Evolutionary conservation across 2,888 invertebrate species (phyloP).

Genomic region (Euzophera pinguis): DNA sequence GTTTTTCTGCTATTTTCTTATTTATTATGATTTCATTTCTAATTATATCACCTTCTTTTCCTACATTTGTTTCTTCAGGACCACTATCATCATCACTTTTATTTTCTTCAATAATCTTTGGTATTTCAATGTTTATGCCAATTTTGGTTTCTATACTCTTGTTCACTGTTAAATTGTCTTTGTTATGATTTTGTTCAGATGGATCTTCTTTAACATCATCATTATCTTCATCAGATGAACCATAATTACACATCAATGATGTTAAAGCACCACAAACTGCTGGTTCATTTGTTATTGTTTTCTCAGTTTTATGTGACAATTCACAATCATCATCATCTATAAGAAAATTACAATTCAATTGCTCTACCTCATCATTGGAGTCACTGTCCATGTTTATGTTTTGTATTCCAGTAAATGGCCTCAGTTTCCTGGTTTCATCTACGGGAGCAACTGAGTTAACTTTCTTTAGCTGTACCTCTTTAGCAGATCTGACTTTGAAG

Average conservation of each 20-base stretch:
- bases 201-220: constrained; percentile 19
- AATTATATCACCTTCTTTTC: constrained; percentile 28
- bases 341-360: constrained; percentile 30
- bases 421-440: constrained; percentile 46
- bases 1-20: constrained; percentile 24
- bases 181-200: not conserved
- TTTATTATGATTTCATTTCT: not conserved
- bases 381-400: constrained; percentile 42
- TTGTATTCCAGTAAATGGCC: constrained; percentile 72
- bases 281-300: constrained; percentile 28
- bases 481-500: not conserved
- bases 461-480: constrained; percentile 23
- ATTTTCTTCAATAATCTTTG: constrained; percentile 5
- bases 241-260: constrained; percentile 79
- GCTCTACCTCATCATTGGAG: constrained; percentile 27
- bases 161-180: constrained; percentile 2
- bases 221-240: constrained; percentile 71
- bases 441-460: constrained; percentile 30
- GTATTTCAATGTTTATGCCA: constrained; percentile 6
- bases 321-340: constrained; percentile 62
- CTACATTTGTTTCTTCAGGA: constrained; percentile 69
- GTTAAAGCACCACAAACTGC: constrained; percentile 76
- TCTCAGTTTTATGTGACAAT: constrained; percentile 16
- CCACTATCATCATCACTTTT: constrained; percentile 61
- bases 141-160: constrained; percentile 16